Evolutionary conservation across 2,888 invertebrate species (phyloP), one percentile per base, ranked within the genome.

Genomic region (Idaea dimidiata): DNA sequence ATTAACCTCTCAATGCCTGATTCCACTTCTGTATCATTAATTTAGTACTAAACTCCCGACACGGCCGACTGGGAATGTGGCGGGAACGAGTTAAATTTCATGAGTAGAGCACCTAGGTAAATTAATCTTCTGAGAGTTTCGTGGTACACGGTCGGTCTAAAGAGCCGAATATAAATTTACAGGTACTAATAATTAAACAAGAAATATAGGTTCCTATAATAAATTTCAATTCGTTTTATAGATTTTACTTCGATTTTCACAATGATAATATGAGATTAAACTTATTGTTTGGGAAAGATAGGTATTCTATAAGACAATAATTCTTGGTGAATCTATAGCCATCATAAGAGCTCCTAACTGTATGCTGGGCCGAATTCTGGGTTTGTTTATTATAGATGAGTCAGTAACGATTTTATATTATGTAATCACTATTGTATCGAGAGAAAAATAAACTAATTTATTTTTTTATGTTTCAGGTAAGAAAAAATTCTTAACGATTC

Each of bases 61-160:
- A 43, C 85, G 87, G 82, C 83, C 84, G 79, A 76, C 79, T 80
- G 87, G 86, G 89, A 89, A 89, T 91, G 89, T 79, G 89, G 90
- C 87, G 86, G 82, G 84, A 89, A 89, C 87, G 90, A 90, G 91
- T 91, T 89, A 89, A 91, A 91, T 88, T 91, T 92, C 83, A 82
- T 78, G 79, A 87, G 88, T 43, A 43, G 43, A 80, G 76, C 84
- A 80, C 88, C 66, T 86, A 82, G 79, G 82, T 86, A 91, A 91
- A 92, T 92, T 92, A 92, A 91, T 91, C 91, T 92, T 91, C 84
- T 87, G 91, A 90, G 91, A 91, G 89, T 89, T 89, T 86, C 43
- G 88, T 88, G 88, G 86, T 89, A 88, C 86, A 81, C 78, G 75
- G 77, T 76, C 80, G 84, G 82, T 86, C 85, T 82, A 81, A 87